These are phyloP conservation scores for Drosophila ustulata DNA, from an alignment of 2,888 invertebrate genomes.

Conservation along the genomic window DNA sequence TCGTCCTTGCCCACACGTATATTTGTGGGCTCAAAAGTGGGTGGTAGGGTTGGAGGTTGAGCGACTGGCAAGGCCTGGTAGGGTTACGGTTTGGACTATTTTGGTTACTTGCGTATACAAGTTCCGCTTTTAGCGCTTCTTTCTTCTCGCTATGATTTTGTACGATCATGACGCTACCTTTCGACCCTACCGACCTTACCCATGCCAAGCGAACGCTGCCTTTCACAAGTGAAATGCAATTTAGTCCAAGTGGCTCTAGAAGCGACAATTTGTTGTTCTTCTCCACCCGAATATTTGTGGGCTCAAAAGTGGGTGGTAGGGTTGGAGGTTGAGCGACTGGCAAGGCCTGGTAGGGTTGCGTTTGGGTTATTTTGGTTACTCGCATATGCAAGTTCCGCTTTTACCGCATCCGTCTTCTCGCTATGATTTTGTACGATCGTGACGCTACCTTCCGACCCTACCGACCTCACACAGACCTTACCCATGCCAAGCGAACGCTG, in stretches of 20 bases:
- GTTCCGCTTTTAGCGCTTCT: slow-evolving; percentile 80
- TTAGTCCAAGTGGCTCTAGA: slow-evolving; percentile 74
- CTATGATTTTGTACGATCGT: too few species aligned
- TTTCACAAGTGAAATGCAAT: slow-evolving; percentile 53
- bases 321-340: too few species aligned
- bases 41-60: not conserved
- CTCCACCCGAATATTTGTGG: slow-evolving; percentile 11
- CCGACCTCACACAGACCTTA: too few species aligned
- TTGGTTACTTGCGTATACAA: slow-evolving; percentile 65
- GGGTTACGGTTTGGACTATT: not conserved
- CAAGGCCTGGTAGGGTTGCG: too few species aligned
- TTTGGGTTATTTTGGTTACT: slow-evolving; percentile 16
- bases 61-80: too few species aligned
- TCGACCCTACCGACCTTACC: not conserved
- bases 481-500: not conserved
- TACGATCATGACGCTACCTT: too few species aligned
- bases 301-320: not conserved
- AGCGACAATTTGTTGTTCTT: slow-evolving; percentile 75
- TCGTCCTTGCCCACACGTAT: slow-evolving; percentile 51
- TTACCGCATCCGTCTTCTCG: slow-evolving; percentile 35
- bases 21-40: not conserved
- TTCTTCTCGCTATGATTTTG: too few species aligned
- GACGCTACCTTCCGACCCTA: not conserved
- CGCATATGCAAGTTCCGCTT: slow-evolving; percentile 78
- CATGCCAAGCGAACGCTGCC: not conserved